Evolutionary conservation across 2,113 vertebrate genomes (phyloP).

Genomic region (Oceanites oceanicus): DNA sequence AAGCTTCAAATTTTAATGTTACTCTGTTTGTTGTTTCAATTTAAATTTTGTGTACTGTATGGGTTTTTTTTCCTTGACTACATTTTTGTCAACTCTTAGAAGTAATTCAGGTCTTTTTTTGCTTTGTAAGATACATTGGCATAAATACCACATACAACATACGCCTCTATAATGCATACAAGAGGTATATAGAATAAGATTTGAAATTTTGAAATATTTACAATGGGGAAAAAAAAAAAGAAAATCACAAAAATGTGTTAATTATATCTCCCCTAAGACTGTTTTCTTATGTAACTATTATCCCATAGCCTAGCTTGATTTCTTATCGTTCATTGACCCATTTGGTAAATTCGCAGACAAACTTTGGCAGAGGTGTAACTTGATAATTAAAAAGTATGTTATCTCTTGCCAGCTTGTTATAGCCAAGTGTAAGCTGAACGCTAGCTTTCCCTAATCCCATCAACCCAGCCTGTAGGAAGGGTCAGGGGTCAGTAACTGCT

Average conservation of each 20-base stretch:
- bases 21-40: not conserved
- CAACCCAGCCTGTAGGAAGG: slow-evolving; percentile 76
- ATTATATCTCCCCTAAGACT: not conserved
- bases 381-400: slow-evolving; percentile 87
- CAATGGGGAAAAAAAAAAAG: not conserved
- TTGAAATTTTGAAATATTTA: not conserved
- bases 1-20: not conserved
- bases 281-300: slow-evolving; percentile 1
- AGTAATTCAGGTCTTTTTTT: not conserved
- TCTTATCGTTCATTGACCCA: slow-evolving; percentile 59
- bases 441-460: slow-evolving; percentile 85
- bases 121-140: not conserved
- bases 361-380: slow-evolving; percentile 78
- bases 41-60: not conserved
- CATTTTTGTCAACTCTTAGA: not conserved
- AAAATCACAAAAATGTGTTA: not conserved
- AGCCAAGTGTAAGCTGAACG: slow-evolving; percentile 77
- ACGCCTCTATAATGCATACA: not conserved
- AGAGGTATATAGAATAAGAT: not conserved
- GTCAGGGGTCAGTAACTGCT: slow-evolving; percentile 86
- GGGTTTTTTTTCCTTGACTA: not conserved
- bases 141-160: not conserved
- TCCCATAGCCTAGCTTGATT: not conserved
- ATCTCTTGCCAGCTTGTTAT: slow-evolving; percentile 82
- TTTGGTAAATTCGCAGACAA: slow-evolving; percentile 71